Evolutionary conservation across 1,140 invertebrate genomes (phyloP), one percentile per base, ranked within the genome.

Genomic region (Akabosia matsudoensis): DNA sequence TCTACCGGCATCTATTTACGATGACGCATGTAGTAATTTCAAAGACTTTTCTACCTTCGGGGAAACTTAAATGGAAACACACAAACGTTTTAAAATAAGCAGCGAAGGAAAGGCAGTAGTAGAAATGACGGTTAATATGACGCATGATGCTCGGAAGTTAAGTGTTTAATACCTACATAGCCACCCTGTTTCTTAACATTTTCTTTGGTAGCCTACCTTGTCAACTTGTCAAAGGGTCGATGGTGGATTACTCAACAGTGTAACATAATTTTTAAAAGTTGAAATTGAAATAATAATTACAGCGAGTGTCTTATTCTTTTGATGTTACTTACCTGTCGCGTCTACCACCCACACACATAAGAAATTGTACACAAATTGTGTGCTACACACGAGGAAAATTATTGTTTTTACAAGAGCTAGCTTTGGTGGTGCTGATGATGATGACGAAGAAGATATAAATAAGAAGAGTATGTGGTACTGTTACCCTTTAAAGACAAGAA

Each of bases 1-100:
- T 67, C 61, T 67, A 67, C 61, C 61, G 61, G 61, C 61, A 67
- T 67, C 28, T 67, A 67, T 31, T 67, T 30, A 67, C 31, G 61
- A 10, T 67, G 61, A 67, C 61, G 54, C 24, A 22, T 61, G 24
- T 16, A 61, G 54, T 61, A 61, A 61, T 16, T 61, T 13, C 10
- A 24, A 61, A 18, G 37, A 45, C 7, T 45, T 10, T 45, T 45
- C 18, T 45, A 10, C 7, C 37, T 18, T 45, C 37, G 37, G 37
- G 18, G 37, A 18, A 45, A 18, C 37, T 45, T 10, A 45, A 45
- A 10, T 7, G 37, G 37, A 45, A 45, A 45, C 7, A 45, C 37
- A 10, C 7, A 7, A 45, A 10, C 37, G 37, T n/a, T n/a, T n/a
- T n/a, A n/a, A n/a, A n/a, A n/a, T 10, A 45, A 45, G 7, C 18